These are phyloP conservation scores for Hipposideros larvatus DNA, from an alignment of 2,797 vertebrate species.

Conservation along the genomic window DNA sequence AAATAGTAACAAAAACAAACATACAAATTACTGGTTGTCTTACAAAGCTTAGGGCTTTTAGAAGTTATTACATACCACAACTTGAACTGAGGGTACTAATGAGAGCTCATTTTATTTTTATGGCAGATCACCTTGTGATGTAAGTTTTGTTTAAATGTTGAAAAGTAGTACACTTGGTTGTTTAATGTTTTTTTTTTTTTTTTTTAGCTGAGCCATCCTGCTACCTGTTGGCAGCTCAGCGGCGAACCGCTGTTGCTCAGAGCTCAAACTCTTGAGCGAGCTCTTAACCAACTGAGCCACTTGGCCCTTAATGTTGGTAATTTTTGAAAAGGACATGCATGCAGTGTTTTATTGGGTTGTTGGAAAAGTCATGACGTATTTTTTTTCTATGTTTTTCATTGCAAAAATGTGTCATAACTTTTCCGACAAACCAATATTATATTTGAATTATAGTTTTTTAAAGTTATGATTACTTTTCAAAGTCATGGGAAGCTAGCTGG, in stretches of 20 bases:
- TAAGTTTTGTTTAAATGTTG: constrained; percentile 35
- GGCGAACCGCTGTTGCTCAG: no score
- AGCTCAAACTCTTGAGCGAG: no score
- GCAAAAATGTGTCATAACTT: no score
- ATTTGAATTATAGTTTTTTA: not conserved
- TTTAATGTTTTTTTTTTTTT: no score
- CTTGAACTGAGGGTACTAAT: constrained; percentile 4
- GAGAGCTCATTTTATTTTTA: constrained; percentile 32
- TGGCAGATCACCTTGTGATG: constrained; percentile 17
- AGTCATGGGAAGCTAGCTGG: not conserved
- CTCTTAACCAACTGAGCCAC: no score
- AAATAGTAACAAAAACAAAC: constrained; percentile 71
- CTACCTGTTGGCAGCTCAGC: no score
- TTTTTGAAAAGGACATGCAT: constrained; percentile 48
- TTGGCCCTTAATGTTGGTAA: constrained; percentile 3
- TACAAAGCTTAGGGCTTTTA: constrained; percentile 58
- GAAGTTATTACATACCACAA: constrained; percentile 11
- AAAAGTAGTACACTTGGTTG: not conserved
- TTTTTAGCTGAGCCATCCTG: no score
- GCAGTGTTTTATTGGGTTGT: not conserved
- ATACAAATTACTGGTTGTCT: constrained; percentile 65
- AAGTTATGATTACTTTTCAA: constrained; percentile 17
- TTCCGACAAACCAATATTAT: not conserved
- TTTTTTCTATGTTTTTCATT: no score
- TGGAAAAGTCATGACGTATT: no score